Conservation (phyloP, 2,113 vertebrate genomes). For the Microtus oregoni region DNA sequence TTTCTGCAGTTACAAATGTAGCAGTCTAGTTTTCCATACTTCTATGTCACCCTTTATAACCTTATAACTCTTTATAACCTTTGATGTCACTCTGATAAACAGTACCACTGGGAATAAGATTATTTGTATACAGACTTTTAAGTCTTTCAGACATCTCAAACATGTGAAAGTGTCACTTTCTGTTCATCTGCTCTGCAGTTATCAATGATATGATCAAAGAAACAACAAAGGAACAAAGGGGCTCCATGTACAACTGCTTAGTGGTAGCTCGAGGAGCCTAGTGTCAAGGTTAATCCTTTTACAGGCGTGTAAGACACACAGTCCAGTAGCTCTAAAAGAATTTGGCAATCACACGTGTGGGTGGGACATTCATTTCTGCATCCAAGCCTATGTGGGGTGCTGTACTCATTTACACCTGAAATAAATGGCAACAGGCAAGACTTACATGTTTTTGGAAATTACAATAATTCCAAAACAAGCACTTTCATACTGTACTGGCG, state of each 20-base stretch:
- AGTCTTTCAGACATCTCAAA: background rate
- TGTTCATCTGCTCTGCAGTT: too few species aligned
- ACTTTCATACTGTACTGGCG: background rate
- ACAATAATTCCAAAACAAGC: slow-evolving; percentile 28
- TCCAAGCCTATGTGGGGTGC: background rate
- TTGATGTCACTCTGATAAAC: background rate
- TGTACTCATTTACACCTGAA: background rate
- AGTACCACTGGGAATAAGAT: background rate
- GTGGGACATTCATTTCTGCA: background rate
- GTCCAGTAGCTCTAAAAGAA: rapidly evolving
- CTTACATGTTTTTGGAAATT: background rate
- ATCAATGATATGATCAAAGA: background rate
- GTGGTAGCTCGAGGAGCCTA: background rate
- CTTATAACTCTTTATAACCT: background rate
- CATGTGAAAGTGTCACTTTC: background rate
- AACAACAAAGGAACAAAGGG: background rate
- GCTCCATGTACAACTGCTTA: rapidly evolving
- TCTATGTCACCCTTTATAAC: rapidly evolving
- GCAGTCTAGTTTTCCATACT: background rate
- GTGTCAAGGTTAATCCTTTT: background rate
- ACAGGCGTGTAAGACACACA: rapidly evolving
- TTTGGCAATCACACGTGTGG: background rate
- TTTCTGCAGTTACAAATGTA: background rate
- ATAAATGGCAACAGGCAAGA: background rate
- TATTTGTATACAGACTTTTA: background rate